Percentiles rank a stretch among this genome's conserved stretches.
These are phyloP conservation scores for Chelonus insularis DNA, from an alignment of 1,140 invertebrate species.

Conservation along the genomic window DNA sequence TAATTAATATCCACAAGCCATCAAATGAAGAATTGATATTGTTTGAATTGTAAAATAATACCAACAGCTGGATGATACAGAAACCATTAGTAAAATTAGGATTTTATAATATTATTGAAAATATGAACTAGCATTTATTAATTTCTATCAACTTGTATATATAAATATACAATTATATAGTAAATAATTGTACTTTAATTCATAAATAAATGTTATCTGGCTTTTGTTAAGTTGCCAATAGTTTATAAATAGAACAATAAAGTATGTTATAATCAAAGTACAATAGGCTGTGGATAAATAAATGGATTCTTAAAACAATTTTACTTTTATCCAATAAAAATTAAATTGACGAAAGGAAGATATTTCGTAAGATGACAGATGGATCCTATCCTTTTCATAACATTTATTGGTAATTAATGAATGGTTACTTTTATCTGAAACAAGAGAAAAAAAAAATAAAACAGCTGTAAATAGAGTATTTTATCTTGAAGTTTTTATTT, in stretches of 20 bases:
- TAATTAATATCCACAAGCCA: slow-evolving; percentile 6
- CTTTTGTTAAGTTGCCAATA: too few species aligned
- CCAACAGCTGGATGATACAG: too few species aligned
- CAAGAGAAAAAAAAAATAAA: too few species aligned
- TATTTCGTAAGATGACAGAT: slow-evolving; percentile 30
- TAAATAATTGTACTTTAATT: too few species aligned
- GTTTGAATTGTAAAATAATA: background rate
- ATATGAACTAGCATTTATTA: slow-evolving; percentile 32
- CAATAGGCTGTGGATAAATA: slow-evolving; percentile 24
- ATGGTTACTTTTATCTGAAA: too few species aligned
- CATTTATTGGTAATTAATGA: background rate
- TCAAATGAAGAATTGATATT: too few species aligned
- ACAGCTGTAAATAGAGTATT: background rate
- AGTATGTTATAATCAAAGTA: background rate
- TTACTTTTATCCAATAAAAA: slow-evolving; percentile 16
- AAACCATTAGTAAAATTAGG: too few species aligned
- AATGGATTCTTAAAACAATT: slow-evolving; percentile 54
- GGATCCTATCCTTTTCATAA: slow-evolving; percentile 37
- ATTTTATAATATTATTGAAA: background rate
- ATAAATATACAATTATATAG: too few species aligned
- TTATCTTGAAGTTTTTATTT: background rate
- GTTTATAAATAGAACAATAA: background rate
- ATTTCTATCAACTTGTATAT: slow-evolving; percentile 35
- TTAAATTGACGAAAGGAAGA: background rate
- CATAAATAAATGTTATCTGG: too few species aligned